These are phyloP conservation scores for Xestobium rufovillosum DNA, from an alignment of 2,888 invertebrate species.

Conservation along the genomic window DNA sequence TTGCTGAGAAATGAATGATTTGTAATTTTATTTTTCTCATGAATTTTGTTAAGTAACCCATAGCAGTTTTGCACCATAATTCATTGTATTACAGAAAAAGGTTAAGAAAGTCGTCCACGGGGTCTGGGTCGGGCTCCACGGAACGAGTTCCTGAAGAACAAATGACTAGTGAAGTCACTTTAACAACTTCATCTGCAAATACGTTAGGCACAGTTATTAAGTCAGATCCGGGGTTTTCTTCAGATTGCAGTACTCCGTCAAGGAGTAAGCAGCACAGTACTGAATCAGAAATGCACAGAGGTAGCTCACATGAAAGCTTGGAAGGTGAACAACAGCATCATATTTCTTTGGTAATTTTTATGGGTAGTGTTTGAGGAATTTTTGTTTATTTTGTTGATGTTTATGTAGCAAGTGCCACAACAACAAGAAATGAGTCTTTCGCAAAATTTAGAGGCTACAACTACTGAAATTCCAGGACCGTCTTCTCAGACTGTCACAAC, in stretches of 20 bases:
- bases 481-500: constrained; percentile 33
- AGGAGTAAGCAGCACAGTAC: constrained; percentile 35
- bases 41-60: no score
- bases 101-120: constrained; percentile 59
- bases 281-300: constrained; percentile 44
- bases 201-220: constrained; percentile 41
- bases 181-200: constrained; percentile 43
- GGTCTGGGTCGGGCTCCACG: constrained; percentile 49
- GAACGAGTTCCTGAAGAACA: constrained; percentile 49
- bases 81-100: constrained; percentile 51
- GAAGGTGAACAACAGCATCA: constrained; percentile 43
- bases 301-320: constrained; percentile 49
- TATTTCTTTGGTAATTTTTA: constrained; percentile 37
- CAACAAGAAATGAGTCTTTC: constrained; percentile 36
- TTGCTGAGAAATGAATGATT: no score
- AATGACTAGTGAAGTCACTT: constrained; percentile 44
- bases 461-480: constrained; percentile 36
- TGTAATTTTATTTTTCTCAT: no score
- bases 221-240: constrained; percentile 37
- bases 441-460: constrained; percentile 33
- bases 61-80: no score
- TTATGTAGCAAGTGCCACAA: constrained; percentile 39
- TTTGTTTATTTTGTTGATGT: no score
- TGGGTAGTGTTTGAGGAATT: no score
- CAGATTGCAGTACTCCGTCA: constrained; percentile 28